Conservation (phyloP, 1,140 invertebrate genomes). For the Globodera rostochiensis region DNA sequence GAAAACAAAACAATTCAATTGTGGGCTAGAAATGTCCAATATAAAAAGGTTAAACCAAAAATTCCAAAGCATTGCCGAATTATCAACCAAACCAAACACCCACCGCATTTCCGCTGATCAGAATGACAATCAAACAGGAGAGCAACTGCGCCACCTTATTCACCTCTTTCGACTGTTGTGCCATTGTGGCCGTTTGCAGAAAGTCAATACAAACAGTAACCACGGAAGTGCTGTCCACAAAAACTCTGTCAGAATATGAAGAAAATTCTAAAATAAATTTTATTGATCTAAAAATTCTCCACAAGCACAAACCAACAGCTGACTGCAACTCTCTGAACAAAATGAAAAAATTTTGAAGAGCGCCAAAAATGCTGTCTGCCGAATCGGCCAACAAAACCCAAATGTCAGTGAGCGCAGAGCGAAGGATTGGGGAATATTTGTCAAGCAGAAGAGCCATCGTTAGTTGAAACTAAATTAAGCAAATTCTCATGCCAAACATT, state of each 20-base stretch:
- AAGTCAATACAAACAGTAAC: conserved; percentile 33
- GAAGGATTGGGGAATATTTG: conserved; percentile 5
- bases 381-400: conserved; percentile 42
- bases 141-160: conserved; percentile 25
- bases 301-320: conserved; percentile 10
- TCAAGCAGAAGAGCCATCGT: background rate
- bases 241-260: conserved; percentile 15
- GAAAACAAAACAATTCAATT: too few relatives aligned
- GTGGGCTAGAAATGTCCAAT: too few relatives aligned
- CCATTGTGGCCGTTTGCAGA: conserved; percentile 19
- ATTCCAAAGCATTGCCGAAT: too few relatives aligned
- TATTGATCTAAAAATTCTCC: conserved; percentile 8
- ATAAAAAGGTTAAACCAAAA: too few relatives aligned
- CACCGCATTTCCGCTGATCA: conserved; percentile 12
- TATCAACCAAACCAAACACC: background rate
- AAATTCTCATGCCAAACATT: background rate
- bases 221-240: conserved; percentile 16
- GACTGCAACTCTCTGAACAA: conserved; percentile 34
- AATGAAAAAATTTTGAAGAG: conserved; percentile 30
- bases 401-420: conserved; percentile 26
- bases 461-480: background rate
- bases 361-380: conserved; percentile 34
- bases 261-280: conserved; percentile 23
- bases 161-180: conserved; percentile 22
- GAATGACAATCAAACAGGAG: conserved; percentile 26